Percentiles rank a stretch among this genome's conserved stretches.
Evolutionary conservation across 2,888 invertebrate species (phyloP).

Genomic region (Eilema depressum): DNA sequence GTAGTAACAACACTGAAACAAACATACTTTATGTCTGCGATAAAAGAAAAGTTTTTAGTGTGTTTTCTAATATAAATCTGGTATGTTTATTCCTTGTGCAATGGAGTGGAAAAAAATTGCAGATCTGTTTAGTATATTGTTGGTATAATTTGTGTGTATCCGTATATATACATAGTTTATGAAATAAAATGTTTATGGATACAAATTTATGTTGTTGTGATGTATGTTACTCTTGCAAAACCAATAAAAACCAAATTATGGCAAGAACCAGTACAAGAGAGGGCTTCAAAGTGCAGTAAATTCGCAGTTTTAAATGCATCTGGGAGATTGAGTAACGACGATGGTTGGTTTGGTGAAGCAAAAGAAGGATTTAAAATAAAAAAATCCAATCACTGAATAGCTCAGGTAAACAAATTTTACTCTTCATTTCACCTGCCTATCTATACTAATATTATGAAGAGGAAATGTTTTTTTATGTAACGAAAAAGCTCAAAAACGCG

Average conservation of each 20-base stretch:
- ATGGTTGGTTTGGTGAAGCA: not conserved
- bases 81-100: constrained; percentile 31
- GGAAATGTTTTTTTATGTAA: too few species aligned
- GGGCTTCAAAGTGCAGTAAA: not conserved
- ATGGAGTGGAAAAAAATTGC: constrained; percentile 38
- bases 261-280: not conserved
- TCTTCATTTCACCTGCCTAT: not conserved
- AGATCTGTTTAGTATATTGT: constrained; percentile 1
- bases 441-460: too few species aligned
- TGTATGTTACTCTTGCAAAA: not conserved
- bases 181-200: not conserved
- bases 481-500: too few species aligned
- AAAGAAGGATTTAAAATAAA: too few species aligned
- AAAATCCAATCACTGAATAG: too few species aligned
- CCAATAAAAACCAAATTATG: not conserved
- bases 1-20: not conserved
- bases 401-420: not conserved
- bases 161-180: constrained; percentile 2
- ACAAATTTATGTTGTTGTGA: not conserved
- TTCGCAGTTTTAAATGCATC: not conserved
- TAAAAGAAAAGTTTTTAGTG: constrained; percentile 28
- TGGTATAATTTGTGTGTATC: constrained; percentile 10
- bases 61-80: constrained; percentile 27
- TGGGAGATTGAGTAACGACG: not conserved
- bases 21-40: constrained; percentile 20